Evolutionary conservation across 2,888 invertebrate genomes (phyloP).

Genomic region (Adelognathus sp.): DNA sequence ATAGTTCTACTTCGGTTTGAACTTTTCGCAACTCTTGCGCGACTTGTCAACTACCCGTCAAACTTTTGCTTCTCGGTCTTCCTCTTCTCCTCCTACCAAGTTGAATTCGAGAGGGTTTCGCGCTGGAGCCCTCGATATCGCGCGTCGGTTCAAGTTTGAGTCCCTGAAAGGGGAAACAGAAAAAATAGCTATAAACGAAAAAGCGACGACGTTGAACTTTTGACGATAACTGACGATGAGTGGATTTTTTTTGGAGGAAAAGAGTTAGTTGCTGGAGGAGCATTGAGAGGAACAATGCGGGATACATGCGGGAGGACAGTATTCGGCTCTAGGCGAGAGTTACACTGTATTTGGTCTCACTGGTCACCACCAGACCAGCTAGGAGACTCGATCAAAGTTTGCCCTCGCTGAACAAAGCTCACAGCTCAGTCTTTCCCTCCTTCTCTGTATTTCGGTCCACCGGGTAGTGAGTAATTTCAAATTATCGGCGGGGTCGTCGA

Average conservation of each 20-base stretch:
- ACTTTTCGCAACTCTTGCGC: background rate
- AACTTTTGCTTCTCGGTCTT: conserved; percentile 2
- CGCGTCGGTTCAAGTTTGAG: conserved; percentile 20
- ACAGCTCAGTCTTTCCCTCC: conserved; percentile 9
- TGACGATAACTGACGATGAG: conserved; percentile 32
- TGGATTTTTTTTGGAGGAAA: conserved; percentile 48
- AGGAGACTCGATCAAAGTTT: conserved; percentile 43
- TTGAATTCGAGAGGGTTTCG: background rate
- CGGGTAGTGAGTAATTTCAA: conserved; percentile 17
- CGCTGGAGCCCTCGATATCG: conserved; percentile 11
- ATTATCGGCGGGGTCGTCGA: conserved; percentile 17
- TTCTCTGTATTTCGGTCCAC: conserved; percentile 18
- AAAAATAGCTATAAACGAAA: background rate
- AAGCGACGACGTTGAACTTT: conserved; percentile 27
- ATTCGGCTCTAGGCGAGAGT: background rate
- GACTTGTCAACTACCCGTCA: background rate
- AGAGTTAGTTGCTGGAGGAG: conserved; percentile 20
- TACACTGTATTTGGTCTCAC: conserved; percentile 29
- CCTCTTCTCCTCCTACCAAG: background rate
- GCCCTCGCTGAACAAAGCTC: conserved; percentile 1
- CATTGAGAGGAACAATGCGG: conserved; percentile 22
- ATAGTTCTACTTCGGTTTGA: background rate
- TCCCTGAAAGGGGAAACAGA: background rate
- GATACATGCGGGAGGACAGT: background rate
- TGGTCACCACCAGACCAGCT: background rate